These are phyloP conservation scores for Pyrrhosoma nymphula DNA, from an alignment of 2,888 invertebrate species.

Conservation along the genomic window DNA sequence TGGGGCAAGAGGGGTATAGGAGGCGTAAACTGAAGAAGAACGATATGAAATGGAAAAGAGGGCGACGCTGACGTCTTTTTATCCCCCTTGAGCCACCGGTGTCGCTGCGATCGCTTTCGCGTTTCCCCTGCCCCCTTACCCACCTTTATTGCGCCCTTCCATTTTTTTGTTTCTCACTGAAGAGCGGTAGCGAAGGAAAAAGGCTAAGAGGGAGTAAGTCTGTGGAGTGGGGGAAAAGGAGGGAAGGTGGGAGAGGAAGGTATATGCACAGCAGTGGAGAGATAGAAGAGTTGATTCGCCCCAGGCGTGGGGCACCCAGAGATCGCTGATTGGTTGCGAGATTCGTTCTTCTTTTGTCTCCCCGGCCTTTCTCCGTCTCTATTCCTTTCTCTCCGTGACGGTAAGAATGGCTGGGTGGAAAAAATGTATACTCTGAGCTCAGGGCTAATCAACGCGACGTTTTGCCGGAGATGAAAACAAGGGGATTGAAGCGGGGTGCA, in stretches of 20 bases:
- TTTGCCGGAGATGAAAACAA: not conserved
- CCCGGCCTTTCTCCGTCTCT: slow-evolving; percentile 5
- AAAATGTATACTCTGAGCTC: not conserved
- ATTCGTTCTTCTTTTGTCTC: slow-evolving; percentile 6
- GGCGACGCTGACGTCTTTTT: not conserved
- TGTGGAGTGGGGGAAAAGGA: not conserved
- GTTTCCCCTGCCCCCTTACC: not conserved
- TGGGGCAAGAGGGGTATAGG: not conserved
- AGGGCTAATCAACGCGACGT: slow-evolving; percentile 46
- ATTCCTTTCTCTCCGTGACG: not conserved
- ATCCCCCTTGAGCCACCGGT: slow-evolving; percentile 41
- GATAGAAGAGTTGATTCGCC: slow-evolving; percentile 53
- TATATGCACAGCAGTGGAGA: not conserved
- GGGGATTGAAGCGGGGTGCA: not conserved
- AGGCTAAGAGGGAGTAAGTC: not conserved
- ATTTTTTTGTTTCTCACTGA: slow-evolving; percentile 23
- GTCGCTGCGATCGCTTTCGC: slow-evolving; percentile 39
- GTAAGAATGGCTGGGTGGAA: not conserved
- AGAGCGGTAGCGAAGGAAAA: slow-evolving; percentile 49
- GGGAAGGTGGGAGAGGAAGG: not conserved
- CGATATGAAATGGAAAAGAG: slow-evolving; percentile 18
- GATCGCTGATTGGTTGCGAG: slow-evolving; percentile 56
- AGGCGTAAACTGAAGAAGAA: slow-evolving; percentile 47
- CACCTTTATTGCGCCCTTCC: not conserved
- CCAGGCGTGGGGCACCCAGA: not conserved